Conservation (phyloP, 2,797 vertebrate species). For the Delichon dasypus region DNA sequence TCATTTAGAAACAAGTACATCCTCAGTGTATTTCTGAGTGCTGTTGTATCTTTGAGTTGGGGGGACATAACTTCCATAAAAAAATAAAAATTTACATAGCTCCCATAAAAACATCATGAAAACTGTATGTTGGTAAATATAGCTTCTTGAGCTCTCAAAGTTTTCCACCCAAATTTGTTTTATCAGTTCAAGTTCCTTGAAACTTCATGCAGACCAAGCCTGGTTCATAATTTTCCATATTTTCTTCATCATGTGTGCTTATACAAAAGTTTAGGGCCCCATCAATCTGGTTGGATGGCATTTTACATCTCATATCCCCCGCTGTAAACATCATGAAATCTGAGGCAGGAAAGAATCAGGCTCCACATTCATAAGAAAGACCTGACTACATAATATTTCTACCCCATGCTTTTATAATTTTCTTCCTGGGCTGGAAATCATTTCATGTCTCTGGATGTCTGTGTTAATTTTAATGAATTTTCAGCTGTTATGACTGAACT, state of each 20-base stretch:
- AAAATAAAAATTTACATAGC: neutral
- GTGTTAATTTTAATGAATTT: neutral
- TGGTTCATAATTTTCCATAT: neutral
- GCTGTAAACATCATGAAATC: neutral
- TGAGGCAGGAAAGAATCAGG: neutral
- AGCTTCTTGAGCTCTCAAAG: neutral
- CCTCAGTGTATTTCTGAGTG: neutral
- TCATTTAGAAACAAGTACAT: neutral
- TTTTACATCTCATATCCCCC: neutral
- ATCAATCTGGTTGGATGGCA: neutral
- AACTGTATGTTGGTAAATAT: neutral
- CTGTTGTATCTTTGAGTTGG: neutral
- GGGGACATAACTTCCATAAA: neutral
- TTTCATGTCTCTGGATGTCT: neutral
- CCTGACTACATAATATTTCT: neutral
- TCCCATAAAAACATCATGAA: neutral
- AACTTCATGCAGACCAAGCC: neutral
- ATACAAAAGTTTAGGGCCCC: neutral
- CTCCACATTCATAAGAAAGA: neutral
- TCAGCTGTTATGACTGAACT: neutral
- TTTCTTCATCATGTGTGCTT: neutral
- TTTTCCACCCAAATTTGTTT: neutral
- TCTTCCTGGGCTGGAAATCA: neutral
- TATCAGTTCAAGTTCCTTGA: neutral
- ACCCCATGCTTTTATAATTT: neutral